A percentile compares a stretch with the other conserved stretches of the same genome.
phyloP scores from a whole-genome alignment of 2,888 invertebrate species.

The Melipona bicolor region DNA sequence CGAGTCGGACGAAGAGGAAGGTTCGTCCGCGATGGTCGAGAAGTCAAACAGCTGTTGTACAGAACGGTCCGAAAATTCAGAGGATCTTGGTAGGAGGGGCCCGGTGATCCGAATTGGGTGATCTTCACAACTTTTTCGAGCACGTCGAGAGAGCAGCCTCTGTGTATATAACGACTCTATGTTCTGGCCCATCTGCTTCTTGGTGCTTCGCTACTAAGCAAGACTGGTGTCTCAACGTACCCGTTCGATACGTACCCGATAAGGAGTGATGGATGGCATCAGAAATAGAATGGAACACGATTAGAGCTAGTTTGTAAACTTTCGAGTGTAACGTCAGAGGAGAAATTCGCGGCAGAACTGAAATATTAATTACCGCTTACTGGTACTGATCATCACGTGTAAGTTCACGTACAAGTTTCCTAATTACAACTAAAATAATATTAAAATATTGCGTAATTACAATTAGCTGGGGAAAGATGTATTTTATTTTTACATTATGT shows the following conservation, averaged over 20 bases:
- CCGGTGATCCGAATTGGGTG: slow-evolving; percentile 45
- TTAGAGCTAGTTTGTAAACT: neutral
- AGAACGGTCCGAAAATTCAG: slow-evolving; percentile 67
- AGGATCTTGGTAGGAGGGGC: slow-evolving; percentile 67
- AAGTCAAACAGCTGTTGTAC: slow-evolving; percentile 70
- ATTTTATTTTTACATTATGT: too few relatives aligned
- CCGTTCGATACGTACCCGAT: slow-evolving; percentile 22
- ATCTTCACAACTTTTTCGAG: slow-evolving; percentile 57
- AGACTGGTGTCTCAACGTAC: neutral
- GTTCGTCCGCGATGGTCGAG: slow-evolving; percentile 31
- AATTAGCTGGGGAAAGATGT: too few relatives aligned
- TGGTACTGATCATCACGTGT: too few relatives aligned
- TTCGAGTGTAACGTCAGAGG: too few relatives aligned
- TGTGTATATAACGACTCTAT: slow-evolving; percentile 22
- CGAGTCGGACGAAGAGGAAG: neutral
- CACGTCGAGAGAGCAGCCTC: slow-evolving; percentile 10
- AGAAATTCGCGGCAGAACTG: too few relatives aligned
- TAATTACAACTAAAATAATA: too few relatives aligned
- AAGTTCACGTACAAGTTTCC: too few relatives aligned
- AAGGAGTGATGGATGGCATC: slow-evolving; percentile 23
- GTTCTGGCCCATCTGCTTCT: slow-evolving; percentile 48
- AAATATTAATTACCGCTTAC: too few relatives aligned
- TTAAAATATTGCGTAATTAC: too few relatives aligned
- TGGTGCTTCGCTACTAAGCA: slow-evolving; percentile 2
- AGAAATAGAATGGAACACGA: slow-evolving; percentile 15